Evolutionary conservation across 1,140 invertebrate species (phyloP).

Genomic region (Drosophila nannoptera): DNA sequence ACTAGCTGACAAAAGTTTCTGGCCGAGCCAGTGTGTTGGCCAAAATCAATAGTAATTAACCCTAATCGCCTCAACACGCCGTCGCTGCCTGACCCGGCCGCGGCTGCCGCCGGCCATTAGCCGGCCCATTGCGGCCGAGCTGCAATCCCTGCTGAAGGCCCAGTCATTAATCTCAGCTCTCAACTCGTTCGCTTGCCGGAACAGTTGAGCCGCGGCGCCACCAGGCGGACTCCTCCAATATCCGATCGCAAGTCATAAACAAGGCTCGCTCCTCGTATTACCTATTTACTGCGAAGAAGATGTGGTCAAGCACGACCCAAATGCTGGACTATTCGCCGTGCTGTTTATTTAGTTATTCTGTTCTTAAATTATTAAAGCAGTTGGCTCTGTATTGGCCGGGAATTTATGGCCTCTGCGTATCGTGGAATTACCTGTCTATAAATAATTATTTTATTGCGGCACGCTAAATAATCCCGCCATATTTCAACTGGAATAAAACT

Average conservation of each 20-base stretch:
- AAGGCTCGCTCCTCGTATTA: neutral
- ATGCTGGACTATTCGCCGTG: too few species aligned
- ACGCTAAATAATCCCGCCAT: too few species aligned
- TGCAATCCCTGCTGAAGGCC: neutral
- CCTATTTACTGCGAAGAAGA: too few species aligned
- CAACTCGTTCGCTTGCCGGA: neutral
- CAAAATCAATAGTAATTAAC: slow-evolving; percentile 77
- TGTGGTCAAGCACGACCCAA: too few species aligned
- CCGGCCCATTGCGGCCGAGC: neutral
- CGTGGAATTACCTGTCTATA: too few species aligned
- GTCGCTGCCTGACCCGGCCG: slow-evolving; percentile 7
- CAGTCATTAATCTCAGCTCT: neutral
- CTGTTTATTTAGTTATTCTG: too few species aligned
- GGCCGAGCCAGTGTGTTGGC: slow-evolving; percentile 37
- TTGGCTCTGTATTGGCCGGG: too few species aligned
- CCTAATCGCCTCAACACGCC: slow-evolving; percentile 49
- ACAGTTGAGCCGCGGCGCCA: neutral
- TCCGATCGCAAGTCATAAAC: neutral
- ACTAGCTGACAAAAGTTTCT: slow-evolving; percentile 54
- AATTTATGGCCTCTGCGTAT: too few species aligned
- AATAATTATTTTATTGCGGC: too few species aligned
- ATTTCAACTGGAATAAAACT: too few species aligned
- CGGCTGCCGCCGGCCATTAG: slow-evolving; percentile 23
- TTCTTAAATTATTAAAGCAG: too few species aligned
- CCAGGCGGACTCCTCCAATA: neutral